Base-by-base conservation (phyloP, 2,113 vertebrate genomes). In the Arothron firmamentum region DNA sequence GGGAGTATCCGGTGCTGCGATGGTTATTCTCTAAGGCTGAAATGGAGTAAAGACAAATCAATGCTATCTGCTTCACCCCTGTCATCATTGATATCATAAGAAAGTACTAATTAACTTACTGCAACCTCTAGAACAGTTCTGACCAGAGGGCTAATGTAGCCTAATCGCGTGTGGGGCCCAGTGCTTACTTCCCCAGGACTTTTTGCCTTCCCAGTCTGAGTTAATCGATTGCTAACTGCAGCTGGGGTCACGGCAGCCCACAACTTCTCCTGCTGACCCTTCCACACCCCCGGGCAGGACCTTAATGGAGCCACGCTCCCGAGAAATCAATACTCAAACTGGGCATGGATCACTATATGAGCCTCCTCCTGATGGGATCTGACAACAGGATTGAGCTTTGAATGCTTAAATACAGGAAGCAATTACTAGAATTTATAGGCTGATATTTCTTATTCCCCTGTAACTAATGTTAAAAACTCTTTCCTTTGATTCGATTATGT, bases 171-270 rank as follows among this genome's bases (percentile, higher is more conserved):
- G 91, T 91, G 89, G 91, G 88, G 84, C 90, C 85, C 87, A 77
- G 83, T 62, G 78, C 88, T 92, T 93, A 94, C 94, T 93, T 95
- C 91, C 87, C 90, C 48, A 82, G 93, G 93, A 94, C 92, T 93
- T 81, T 88, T 76, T 79, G 68, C 68, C 64, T 92, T 92, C 91
- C 87, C 86, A 90, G 87, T 83, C 89, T 87, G 90, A 90, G 87
- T 90, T 92, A 95, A 97, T 99, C 94, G 95, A 98, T 94, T 92
- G 91, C 90, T 93, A 94, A 93, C 92, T 95, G 91, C 90, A 92
- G 91, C 92, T 91, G 90, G 90, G 94, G 93, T 95, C 93, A 92
- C 88, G 80, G 91, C 90, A 90, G 90, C 85, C 88, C 90, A 86
- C 91, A 92, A 92, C 92, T 92, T 94, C 89, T 91, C 91, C 88